phyloP scores from a whole-genome alignment of 2,888 invertebrate species.

The Diachrysia chrysitis region DNA sequence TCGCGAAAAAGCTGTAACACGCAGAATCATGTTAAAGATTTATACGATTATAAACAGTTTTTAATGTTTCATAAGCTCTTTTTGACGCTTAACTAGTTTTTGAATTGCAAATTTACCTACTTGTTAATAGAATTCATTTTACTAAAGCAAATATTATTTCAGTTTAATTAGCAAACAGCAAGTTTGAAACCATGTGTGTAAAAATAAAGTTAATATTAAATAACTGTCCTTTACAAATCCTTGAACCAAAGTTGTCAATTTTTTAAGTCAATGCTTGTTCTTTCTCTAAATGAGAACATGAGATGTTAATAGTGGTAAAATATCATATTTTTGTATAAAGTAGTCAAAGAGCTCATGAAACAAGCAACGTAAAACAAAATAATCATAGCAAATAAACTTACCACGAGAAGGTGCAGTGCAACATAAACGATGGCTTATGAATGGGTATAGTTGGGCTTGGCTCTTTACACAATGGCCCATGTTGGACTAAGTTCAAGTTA shows the following conservation, averaged over 20 bases:
- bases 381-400: slow-evolving; percentile 74
- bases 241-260: too few relatives aligned
- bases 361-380: slow-evolving; percentile 52
- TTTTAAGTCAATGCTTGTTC: too few relatives aligned
- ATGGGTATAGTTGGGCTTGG: slow-evolving; percentile 40
- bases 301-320: too few relatives aligned
- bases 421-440: slow-evolving; percentile 55
- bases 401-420: slow-evolving; percentile 70
- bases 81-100: neutral
- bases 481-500: neutral
- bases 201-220: too few relatives aligned
- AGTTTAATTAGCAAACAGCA: too few relatives aligned
- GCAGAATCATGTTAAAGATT: slow-evolving; percentile 36
- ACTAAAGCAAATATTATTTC: neutral
- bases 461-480: slow-evolving; percentile 25
- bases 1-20: slow-evolving; percentile 85
- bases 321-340: too few relatives aligned
- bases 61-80: slow-evolving; percentile 39
- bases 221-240: too few relatives aligned
- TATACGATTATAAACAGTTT: neutral
- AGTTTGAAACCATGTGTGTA: too few relatives aligned
- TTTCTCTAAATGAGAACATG: too few relatives aligned
- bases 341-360: slow-evolving; percentile 47
- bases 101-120: neutral
- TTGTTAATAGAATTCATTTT: neutral